phyloP scores from a whole-genome alignment of 2,888 invertebrate species.

The Cosmopolites sordidus region DNA sequence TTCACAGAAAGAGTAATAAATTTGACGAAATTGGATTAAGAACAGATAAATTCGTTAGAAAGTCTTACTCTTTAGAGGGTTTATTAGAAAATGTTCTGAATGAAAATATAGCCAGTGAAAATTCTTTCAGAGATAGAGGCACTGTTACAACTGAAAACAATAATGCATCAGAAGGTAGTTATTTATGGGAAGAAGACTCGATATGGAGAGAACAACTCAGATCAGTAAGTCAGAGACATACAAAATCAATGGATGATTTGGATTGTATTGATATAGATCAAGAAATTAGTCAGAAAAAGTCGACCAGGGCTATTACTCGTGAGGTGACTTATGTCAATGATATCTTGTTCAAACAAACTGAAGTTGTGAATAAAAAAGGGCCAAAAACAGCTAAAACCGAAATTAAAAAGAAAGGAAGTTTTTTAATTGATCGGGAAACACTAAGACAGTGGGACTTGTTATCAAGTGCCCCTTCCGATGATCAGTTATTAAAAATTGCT shows the following conservation, averaged over 20 bases:
- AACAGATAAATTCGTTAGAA: constrained; percentile 43
- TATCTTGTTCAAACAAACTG: constrained; percentile 52
- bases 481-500: constrained; percentile 36
- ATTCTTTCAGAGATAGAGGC: constrained; percentile 17
- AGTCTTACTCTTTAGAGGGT: constrained; percentile 58
- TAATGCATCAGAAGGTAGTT: constrained; percentile 55
- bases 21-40: constrained; percentile 31
- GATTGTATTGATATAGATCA: constrained; percentile 52
- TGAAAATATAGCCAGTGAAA: constrained; percentile 34
- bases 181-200: constrained; percentile 79
- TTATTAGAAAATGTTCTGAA: constrained; percentile 52
- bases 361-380: constrained; percentile 49
- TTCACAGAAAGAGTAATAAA: constrained; percentile 38
- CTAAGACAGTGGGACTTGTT: constrained; percentile 84
- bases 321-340: constrained; percentile 78
- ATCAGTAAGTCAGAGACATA: constrained; percentile 74
- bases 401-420: constrained; percentile 42
- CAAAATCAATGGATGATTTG: constrained; percentile 77
- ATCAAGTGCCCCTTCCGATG: constrained; percentile 63
- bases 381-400: constrained; percentile 47
- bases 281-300: constrained; percentile 38
- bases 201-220: constrained; percentile 78
- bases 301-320: constrained; percentile 52
- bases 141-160: constrained; percentile 7
- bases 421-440: constrained; percentile 73